Conservation (phyloP, 1,140 invertebrate genomes). For the Cydia pomonella region DNA sequence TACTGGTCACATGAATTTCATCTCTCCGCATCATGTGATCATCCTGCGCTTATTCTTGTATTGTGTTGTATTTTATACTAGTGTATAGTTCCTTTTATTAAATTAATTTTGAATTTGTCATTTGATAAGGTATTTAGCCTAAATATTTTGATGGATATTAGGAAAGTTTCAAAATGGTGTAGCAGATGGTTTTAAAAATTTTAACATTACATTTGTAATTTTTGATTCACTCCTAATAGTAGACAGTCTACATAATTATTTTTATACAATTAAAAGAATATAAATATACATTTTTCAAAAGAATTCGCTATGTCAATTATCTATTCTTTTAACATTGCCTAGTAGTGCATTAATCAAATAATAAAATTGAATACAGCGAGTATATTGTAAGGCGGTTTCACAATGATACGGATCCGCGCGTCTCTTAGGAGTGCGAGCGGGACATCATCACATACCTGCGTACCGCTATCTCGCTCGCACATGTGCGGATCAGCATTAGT, state of each 20-base stretch:
- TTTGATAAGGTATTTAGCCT: too few relatives aligned
- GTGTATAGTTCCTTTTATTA: too few relatives aligned
- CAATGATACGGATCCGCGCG: too few relatives aligned
- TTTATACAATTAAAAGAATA: constrained; percentile 1
- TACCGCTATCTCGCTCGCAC: too few relatives aligned
- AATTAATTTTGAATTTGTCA: too few relatives aligned
- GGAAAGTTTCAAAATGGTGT: not conserved
- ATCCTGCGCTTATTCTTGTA: too few relatives aligned
- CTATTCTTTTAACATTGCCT: not conserved
- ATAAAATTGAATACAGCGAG: not conserved
- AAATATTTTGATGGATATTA: too few relatives aligned
- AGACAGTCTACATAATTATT: constrained; percentile 12
- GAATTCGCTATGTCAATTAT: constrained; percentile 28
- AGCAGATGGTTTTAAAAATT: not conserved
- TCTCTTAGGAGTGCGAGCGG: too few relatives aligned
- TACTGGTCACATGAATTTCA: too few relatives aligned
- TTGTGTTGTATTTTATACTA: too few relatives aligned
- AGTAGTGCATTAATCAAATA: constrained; percentile 7
- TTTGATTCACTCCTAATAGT: not conserved
- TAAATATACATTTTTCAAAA: constrained; percentile 23
- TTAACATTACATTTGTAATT: not conserved
- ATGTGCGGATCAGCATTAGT: not conserved
- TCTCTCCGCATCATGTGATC: too few relatives aligned
- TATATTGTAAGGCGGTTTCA: not conserved
- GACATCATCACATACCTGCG: too few relatives aligned